phyloP scores from a whole-genome alignment of 2,888 invertebrate species.

The Chouioia cunea region DNA sequence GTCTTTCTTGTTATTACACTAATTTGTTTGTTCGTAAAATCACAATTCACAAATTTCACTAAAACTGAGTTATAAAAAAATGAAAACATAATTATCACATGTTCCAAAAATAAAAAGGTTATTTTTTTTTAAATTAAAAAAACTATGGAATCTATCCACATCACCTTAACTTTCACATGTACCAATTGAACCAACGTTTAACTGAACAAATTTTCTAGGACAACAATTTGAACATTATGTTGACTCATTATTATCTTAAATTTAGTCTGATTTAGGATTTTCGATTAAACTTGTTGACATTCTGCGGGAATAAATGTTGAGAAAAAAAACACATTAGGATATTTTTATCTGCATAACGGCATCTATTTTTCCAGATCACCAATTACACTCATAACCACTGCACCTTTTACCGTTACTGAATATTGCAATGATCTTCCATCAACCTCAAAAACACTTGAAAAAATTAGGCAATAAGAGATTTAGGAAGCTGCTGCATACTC shows the following conservation, averaged over 20 bases:
- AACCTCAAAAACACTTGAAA: conserved; percentile 26
- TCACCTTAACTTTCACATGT: conserved; percentile 42
- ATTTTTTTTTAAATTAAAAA: not conserved
- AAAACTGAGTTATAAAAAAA: conserved; percentile 22
- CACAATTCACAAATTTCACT: conserved; percentile 46
- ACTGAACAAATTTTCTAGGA: not conserved
- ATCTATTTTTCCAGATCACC: conserved; percentile 66
- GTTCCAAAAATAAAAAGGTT: conserved; percentile 31
- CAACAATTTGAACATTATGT: not conserved
- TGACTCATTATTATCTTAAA: not conserved
- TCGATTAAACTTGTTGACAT: conserved; percentile 20
- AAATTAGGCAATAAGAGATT: conserved; percentile 33
- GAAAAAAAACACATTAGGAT: conserved; percentile 58
- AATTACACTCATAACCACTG: conserved; percentile 66
- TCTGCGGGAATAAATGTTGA: conserved; percentile 37
- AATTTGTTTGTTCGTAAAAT: conserved; percentile 10
- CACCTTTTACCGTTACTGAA: conserved; percentile 62
- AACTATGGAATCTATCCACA: conserved; percentile 42
- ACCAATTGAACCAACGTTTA: conserved; percentile 28
- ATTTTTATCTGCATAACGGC: conserved; percentile 63
- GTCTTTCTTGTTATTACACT: too few species aligned
- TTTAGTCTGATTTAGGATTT: conserved; percentile 11
- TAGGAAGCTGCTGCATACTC: conserved; percentile 52
- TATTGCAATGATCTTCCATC: conserved; percentile 42
- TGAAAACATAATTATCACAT: conserved; percentile 27